These are phyloP conservation scores for Chrysomela aeneicollis DNA, from an alignment of 2,888 invertebrate genomes.

Conservation along the genomic window DNA sequence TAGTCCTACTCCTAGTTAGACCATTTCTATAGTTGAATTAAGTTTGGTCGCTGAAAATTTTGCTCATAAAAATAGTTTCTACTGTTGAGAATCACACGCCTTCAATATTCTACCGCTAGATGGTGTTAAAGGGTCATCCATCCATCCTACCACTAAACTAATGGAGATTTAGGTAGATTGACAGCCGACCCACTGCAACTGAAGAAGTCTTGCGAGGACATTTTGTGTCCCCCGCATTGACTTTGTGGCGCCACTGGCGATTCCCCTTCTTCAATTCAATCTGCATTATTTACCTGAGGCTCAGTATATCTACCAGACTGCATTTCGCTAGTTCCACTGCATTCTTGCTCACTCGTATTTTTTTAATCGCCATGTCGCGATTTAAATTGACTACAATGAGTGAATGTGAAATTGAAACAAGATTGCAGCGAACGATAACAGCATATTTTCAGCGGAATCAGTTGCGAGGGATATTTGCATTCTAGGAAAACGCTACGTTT, in stretches of 20 bases:
- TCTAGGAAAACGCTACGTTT: neutral
- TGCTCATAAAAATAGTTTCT: too few relatives aligned
- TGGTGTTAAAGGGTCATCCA: too few relatives aligned
- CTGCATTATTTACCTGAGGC: constrained; percentile 47
- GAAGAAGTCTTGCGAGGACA: too few relatives aligned
- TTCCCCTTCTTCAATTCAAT: constrained; percentile 34
- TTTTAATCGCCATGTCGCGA: constrained; percentile 36
- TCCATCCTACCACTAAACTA: too few relatives aligned
- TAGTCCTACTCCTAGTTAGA: too few relatives aligned
- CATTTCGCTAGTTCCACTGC: constrained; percentile 49
- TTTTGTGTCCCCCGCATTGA: too few relatives aligned
- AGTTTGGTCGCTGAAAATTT: too few relatives aligned
- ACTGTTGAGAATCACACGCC: too few relatives aligned
- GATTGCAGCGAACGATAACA: constrained; percentile 22
- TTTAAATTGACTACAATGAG: constrained; percentile 43
- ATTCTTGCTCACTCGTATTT: constrained; percentile 45
- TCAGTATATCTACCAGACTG: constrained; percentile 43
- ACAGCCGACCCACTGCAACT: too few relatives aligned
- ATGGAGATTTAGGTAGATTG: too few relatives aligned
- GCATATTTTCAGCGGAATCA: neutral
- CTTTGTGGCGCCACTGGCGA: constrained; percentile 30
- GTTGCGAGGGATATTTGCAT: neutral
- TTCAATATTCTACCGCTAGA: too few relatives aligned
- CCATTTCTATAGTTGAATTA: too few relatives aligned
- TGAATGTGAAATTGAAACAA: constrained; percentile 39